Evolutionary conservation across 23 tunicate genomes (phyloP).

Genomic region (Aplidium turbinatum): DNA sequence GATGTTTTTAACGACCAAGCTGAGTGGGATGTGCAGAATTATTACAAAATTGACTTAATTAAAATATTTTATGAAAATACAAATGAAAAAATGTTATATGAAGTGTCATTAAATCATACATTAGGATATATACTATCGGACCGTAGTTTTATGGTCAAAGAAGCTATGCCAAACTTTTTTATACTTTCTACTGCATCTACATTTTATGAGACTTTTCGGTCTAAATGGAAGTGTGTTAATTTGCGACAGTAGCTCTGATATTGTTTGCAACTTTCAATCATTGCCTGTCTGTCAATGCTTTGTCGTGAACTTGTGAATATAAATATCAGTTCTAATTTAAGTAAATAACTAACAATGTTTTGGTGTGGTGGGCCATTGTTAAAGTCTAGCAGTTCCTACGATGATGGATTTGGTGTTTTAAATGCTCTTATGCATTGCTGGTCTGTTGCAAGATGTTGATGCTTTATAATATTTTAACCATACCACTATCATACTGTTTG

Average conservation of each 20-base stretch:
- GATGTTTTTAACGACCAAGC: conserved; percentile 56
- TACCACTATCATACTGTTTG: too few species aligned
- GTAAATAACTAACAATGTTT: too few species aligned
- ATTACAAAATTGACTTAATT: conserved; percentile 32
- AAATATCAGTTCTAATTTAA: too few species aligned
- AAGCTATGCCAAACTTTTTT: conserved; percentile 76
- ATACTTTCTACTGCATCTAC: conserved; percentile 48
- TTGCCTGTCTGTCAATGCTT: too few species aligned
- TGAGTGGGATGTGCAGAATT: conserved; percentile 54
- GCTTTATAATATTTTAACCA: too few species aligned
- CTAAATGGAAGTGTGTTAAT: conserved; percentile 30
- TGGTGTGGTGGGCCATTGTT: too few species aligned
- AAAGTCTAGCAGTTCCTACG: too few species aligned
- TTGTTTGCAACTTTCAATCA: too few species aligned
- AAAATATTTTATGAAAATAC: conserved; percentile 58
- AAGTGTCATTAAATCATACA: conserved; percentile 35
- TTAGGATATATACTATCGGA: conserved; percentile 41
- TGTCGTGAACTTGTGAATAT: too few species aligned
- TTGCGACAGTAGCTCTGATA: not conserved
- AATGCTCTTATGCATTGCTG: too few species aligned
- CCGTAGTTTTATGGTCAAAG: conserved; percentile 42
- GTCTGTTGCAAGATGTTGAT: too few species aligned
- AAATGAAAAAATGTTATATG: conserved; percentile 19
- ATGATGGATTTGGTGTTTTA: too few species aligned
- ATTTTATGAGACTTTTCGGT: conserved; percentile 38